Evolutionary conservation across 2,888 invertebrate species (phyloP), one percentile per base, ranked within the genome.

Genomic region (Pollenia griseotomentosa): DNA sequence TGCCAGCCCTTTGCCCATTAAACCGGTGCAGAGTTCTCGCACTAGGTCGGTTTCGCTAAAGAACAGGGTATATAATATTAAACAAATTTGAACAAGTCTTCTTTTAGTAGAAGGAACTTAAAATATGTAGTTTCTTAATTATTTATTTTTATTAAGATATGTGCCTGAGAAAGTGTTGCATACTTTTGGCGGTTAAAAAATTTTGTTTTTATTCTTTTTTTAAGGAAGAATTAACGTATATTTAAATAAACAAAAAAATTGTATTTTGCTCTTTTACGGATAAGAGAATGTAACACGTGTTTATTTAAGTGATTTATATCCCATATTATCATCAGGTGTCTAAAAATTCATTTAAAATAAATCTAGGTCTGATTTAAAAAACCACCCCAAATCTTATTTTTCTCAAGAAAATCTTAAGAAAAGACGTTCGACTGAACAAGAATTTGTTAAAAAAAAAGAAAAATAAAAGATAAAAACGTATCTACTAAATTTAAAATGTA

Each of bases 311-410:
- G 11, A 40, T 66, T 63, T 42, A 14, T 66, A 12, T 59, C 44
- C 44, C 40, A 14, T 40, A 55, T 80, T 80, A 68, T 53, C 53
- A 66, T 59, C 66, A 78, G 81, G 85, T 85, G 77, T 66, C 59
- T 77, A 11, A 51, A 77, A 73, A 77, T 65, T 53, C 73, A 77
- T 81, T 81, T 81, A 66, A 77, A 82, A 73, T 68, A 82, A 71
- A 78, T 82, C 61, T n/a, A n/a, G 63, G n/a, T 75, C 44, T 84
- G 5, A 46, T 61, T 19, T 48, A 0, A 11, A 73, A 44, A 59
- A 48, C 10, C 48, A 40, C 23, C 8, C 16, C 9, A 46, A 57
- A 23, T 57, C 8, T 57, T 63, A 6, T 63, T 61, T 3, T 51
- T 10, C 6, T n/a, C 6, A 53, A 14, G 23, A 51, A 23, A 46